Evolutionary conservation across 2,888 invertebrate species (phyloP).

Genomic region (Mamestra brassicae): DNA sequence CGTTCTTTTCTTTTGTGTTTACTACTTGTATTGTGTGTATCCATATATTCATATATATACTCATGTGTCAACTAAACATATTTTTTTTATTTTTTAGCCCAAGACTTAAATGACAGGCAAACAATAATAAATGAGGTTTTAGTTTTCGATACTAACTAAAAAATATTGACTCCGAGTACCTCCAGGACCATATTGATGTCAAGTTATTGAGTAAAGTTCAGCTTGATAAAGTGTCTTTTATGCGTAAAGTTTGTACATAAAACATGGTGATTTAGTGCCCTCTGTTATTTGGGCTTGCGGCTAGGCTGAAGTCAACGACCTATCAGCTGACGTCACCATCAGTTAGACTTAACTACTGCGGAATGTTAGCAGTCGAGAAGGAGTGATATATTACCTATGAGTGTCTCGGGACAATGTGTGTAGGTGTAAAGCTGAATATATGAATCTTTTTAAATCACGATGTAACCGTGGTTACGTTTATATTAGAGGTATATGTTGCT

Average conservation of each 20-base stretch:
- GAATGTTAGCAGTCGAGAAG: slow-evolving; percentile 18
- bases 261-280: slow-evolving; percentile 70
- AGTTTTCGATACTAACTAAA: slow-evolving; percentile 13
- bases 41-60: not conserved
- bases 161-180: slow-evolving; percentile 37
- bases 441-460: not conserved
- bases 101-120: not conserved
- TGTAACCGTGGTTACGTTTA: not conserved
- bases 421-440: not conserved
- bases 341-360: slow-evolving; percentile 20
- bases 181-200: slow-evolving; percentile 66
- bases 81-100: not conserved
- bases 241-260: slow-evolving; percentile 72
- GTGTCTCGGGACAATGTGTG: not conserved
- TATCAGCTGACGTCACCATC: slow-evolving; percentile 33
- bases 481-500: not conserved
- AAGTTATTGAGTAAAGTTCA: slow-evolving; percentile 67
- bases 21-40: too few relatives aligned
- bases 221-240: slow-evolving; percentile 73
- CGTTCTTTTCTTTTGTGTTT: not conserved
- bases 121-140: not conserved
- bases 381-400: slow-evolving; percentile 23
- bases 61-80: not conserved
- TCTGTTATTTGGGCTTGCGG: slow-evolving; percentile 56
- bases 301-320: slow-evolving; percentile 27